Evolutionary conservation across 2,113 vertebrate species (phyloP), one percentile per base, ranked within the genome.

Genomic region (Lutjanus erythropterus): DNA sequence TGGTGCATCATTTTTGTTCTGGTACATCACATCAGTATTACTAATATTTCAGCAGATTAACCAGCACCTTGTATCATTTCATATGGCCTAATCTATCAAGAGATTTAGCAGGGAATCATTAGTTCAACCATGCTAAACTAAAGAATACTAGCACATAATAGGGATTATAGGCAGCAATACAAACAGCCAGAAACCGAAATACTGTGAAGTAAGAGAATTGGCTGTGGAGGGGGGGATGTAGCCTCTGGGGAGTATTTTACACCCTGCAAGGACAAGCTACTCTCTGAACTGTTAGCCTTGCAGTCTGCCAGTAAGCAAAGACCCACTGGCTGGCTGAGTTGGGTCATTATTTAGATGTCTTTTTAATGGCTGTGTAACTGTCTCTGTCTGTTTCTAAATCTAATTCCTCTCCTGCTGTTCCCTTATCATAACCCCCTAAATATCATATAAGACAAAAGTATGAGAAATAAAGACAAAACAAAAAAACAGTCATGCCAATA

Each of bases 311-410:
- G 71, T 85, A 74, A 88, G 85, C 71, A 88, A 88, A 87, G 80
- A 86, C 23, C 64, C 62, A 47, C 42, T 33, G 74, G 78, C 79
- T 84, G 71, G 66, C 85, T 81, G 85, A 83, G 73, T 68, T 19
- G 1, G 52, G 55, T 85, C 83, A 82, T 89, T 89, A 83, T 86
- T 88, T 80, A 85, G 79, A 88, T 81, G 79, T 85, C 53, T 89
- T 88, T 91, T 85, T 88, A 90, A 86, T 90, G 79, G 65, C 70
- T 80, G 23, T 71, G 29, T 46, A 71, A 66, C 67, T 77, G 47
- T 31, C 47, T 33, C 59, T 52, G 23, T 55, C 65, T 42, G 55
- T 50, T 80, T 78, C 56, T 49, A 64, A 62, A 62, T 84, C 9
- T 71, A 64, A 75, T 71, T 55, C 58, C 21, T 52, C 42, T 69